Base-by-base conservation (phyloP, 1,140 invertebrate species). In the Drosophila triauraria region DNA sequence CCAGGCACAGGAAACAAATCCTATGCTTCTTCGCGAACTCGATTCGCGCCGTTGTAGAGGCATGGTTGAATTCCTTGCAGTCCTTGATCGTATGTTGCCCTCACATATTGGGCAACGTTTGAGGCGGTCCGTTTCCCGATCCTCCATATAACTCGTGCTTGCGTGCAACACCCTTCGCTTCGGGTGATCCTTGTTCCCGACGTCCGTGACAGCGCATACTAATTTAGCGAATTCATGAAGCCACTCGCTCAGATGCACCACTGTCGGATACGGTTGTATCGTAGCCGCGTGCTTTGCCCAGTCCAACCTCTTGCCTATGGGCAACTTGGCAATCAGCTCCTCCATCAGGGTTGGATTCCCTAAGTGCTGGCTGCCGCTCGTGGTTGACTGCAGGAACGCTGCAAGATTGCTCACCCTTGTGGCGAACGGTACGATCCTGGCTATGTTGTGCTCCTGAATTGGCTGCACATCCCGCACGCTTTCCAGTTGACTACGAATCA, bases 401-500 rank as follows among this genome's bases (percentile, higher is more conserved):
- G 30, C 47, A 1, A 69, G 23, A 13, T 53, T 69, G 20, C 58
- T 69, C 20, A 69, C 48, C 15, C n/a, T 50, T 1, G 40, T 56
- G 12, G 61, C 25, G 6, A 64, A 54, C 9, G 25, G 56, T 20
- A 20, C n/a, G n/a, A n/a, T n/a, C n/a, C n/a, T 68, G 5, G 17
- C 32, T 15, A 68, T 17, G 15, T 48, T 53, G 25, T 25, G 25
- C 25, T 25, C 25, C 25, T 15, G 38, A 4, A 53, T 69, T 10
- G 64, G 44, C 57, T 53, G 47, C 10, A 60, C 25, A 17, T 60
- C 64, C 12, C 25, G 25, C 23, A 53, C 48, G 10, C 25, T 63
- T 12, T 63, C 20, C 8, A 59, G 32, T 40, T 59, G 64, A 13
- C 35, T 59, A 32, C 64, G 48, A n/a, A 53, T 63, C 35, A 54